Percentiles rank a stretch among this genome's conserved stretches.
Evolutionary conservation across 2,888 invertebrate genomes (phyloP).

Genomic region (Doris montereyensis): DNA sequence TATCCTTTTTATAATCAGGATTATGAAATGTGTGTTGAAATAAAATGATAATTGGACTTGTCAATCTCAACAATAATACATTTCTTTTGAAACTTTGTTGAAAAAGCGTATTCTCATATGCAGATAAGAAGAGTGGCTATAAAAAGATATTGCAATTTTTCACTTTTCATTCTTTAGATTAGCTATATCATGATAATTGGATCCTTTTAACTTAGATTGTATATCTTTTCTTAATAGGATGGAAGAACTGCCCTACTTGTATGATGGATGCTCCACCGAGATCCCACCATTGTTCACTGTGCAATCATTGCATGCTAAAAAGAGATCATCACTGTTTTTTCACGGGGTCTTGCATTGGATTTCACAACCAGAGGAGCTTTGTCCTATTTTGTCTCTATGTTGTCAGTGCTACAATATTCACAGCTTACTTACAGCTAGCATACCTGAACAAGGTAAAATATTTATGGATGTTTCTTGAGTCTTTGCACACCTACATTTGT

Average conservation of each 20-base stretch:
- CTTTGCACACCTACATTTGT: too few species aligned
- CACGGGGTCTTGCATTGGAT: slow-evolving; percentile 68
- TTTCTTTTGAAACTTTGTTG: too few species aligned
- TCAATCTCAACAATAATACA: too few species aligned
- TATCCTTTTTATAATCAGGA: too few species aligned
- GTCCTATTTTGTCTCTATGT: slow-evolving; percentile 69
- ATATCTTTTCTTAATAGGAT: slow-evolving; percentile 75
- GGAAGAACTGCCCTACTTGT: slow-evolving; percentile 81
- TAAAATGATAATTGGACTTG: too few species aligned
- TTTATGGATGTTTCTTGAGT: too few species aligned
- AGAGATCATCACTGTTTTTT: slow-evolving; percentile 71
- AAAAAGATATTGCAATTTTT: too few species aligned
- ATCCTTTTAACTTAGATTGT: neutral
- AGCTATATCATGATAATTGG: too few species aligned
- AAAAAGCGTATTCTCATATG: too few species aligned
- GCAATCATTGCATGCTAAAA: slow-evolving; percentile 64
- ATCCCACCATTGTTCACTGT: slow-evolving; percentile 65
- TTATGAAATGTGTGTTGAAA: too few species aligned
- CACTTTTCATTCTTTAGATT: too few species aligned
- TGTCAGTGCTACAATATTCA: slow-evolving; percentile 47
- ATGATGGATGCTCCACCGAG: slow-evolving; percentile 68
- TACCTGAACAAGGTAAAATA: slow-evolving; percentile 51
- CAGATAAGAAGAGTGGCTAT: too few species aligned
- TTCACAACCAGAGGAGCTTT: slow-evolving; percentile 67
- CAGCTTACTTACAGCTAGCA: slow-evolving; percentile 52